A percentile compares a stretch with the other conserved stretches of the same genome.
These are phyloP conservation scores for Pycnonotus jocosus DNA, from an alignment of 2,113 vertebrate species.

Conservation along the genomic window DNA sequence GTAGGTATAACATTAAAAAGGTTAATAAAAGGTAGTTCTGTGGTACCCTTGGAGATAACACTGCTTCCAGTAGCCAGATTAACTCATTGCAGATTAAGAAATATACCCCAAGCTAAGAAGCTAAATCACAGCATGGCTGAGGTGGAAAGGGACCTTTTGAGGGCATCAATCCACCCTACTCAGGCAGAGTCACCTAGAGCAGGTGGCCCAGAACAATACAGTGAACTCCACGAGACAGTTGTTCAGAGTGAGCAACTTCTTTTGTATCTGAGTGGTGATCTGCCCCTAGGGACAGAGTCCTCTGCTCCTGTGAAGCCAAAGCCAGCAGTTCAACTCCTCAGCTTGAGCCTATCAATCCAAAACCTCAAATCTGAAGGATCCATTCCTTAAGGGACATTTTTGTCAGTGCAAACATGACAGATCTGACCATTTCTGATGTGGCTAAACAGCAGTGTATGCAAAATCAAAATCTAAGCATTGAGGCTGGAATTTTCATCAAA, in stretches of 20 bases:
- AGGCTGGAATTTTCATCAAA: not conserved
- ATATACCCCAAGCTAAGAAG: not conserved
- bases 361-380: not conserved
- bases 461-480: not conserved
- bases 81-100: not conserved
- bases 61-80: not conserved
- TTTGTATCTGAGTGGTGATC: not conserved
- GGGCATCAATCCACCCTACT: fast-evolving
- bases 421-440: not conserved
- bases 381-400: not conserved
- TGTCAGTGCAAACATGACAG: not conserved
- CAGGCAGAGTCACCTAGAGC: not conserved
- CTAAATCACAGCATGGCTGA: not conserved
- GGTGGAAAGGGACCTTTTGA: not conserved
- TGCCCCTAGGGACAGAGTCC: not conserved
- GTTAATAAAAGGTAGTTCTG: not conserved
- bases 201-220: not conserved
- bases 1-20: not conserved
- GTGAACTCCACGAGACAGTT: not conserved
- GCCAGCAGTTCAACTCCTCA: not conserved
- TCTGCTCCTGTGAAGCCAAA: not conserved
- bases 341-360: conserved; percentile 25
- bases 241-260: not conserved
- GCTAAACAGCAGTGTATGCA: not conserved
- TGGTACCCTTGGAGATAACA: not conserved